phyloP scores from a whole-genome alignment of 2,888 invertebrate species.

The Odontocolon sp. region DNA sequence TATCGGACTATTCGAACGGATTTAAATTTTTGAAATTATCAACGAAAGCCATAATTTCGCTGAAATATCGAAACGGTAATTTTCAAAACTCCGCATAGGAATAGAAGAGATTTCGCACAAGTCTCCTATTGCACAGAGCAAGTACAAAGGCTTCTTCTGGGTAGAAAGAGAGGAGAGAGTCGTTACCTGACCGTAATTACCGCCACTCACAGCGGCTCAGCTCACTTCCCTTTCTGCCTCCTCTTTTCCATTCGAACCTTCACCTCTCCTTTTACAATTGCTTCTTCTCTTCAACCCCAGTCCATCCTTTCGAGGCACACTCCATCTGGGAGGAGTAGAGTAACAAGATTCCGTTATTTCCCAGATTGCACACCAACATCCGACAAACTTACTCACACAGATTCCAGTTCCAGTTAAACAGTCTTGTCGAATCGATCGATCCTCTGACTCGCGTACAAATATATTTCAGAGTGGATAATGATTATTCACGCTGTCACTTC shows the following conservation, averaged over 20 bases:
- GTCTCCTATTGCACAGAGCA: too few species aligned
- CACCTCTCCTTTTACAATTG: constrained; percentile 11
- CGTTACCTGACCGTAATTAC: constrained; percentile 61
- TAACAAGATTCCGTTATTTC: neutral
- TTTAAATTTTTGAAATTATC: too few species aligned
- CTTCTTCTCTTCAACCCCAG: constrained; percentile 32
- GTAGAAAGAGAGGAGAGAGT: constrained; percentile 41
- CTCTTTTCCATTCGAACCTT: constrained; percentile 38
- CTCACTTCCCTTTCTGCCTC: constrained; percentile 52
- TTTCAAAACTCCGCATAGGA: too few species aligned
- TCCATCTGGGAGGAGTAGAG: too few species aligned
- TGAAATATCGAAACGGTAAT: too few species aligned
- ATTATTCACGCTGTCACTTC: constrained; percentile 71
- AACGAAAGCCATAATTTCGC: too few species aligned
- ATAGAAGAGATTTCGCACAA: too few species aligned
- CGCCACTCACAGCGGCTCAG: constrained; percentile 55
- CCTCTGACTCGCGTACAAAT: constrained; percentile 60
- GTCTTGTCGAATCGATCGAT: neutral
- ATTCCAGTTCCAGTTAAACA: too few species aligned
- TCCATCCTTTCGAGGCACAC: too few species aligned
- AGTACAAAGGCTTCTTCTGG: neutral
- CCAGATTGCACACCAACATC: neutral
- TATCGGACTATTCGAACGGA: too few species aligned
- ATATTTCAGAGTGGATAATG: constrained; percentile 71
- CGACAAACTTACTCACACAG: neutral